Evolutionary conservation across 2,888 invertebrate genomes (phyloP).

Genomic region (Xestia c-nigrum): DNA sequence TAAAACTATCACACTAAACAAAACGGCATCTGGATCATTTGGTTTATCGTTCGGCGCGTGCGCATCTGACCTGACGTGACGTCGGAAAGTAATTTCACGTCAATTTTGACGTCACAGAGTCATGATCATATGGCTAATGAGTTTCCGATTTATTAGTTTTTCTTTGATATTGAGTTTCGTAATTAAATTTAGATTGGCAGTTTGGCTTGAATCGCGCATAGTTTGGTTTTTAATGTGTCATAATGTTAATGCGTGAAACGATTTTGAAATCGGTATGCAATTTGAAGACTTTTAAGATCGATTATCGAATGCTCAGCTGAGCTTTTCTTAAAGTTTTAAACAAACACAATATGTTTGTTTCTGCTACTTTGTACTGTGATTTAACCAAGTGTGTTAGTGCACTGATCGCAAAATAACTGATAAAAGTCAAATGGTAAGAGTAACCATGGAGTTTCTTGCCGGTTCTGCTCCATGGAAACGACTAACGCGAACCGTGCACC

Average conservation of each 20-base stretch:
- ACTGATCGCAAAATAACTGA: too few relatives aligned
- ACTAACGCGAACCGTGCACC: too few relatives aligned
- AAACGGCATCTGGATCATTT: conserved; percentile 60
- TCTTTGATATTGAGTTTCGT: conserved; percentile 44
- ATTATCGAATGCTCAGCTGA: not conserved
- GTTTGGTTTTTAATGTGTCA: conserved; percentile 7
- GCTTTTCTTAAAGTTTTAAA: not conserved
- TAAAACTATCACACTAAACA: conserved; percentile 58
- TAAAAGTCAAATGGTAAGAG: too few relatives aligned
- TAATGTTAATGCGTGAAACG: not conserved
- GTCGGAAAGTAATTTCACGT: conserved; percentile 56
- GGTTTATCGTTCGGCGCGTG: conserved; percentile 37
- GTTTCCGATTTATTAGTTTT: conserved; percentile 43
- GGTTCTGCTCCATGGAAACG: too few relatives aligned
- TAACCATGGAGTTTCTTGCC: too few relatives aligned
- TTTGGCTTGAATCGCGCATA: conserved; percentile 12
- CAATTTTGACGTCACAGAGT: conserved; percentile 53
- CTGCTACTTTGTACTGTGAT: too few relatives aligned
- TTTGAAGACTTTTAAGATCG: not conserved
- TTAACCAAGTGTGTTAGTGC: too few relatives aligned
- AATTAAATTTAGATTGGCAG: conserved; percentile 37
- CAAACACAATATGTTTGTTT: not conserved
- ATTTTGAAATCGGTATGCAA: conserved; percentile 15
- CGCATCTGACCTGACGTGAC: conserved; percentile 48
- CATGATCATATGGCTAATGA: conserved; percentile 46